These are phyloP conservation scores for Synanthedon myopaeformis DNA, from an alignment of 2,888 invertebrate genomes.

Conservation along the genomic window DNA sequence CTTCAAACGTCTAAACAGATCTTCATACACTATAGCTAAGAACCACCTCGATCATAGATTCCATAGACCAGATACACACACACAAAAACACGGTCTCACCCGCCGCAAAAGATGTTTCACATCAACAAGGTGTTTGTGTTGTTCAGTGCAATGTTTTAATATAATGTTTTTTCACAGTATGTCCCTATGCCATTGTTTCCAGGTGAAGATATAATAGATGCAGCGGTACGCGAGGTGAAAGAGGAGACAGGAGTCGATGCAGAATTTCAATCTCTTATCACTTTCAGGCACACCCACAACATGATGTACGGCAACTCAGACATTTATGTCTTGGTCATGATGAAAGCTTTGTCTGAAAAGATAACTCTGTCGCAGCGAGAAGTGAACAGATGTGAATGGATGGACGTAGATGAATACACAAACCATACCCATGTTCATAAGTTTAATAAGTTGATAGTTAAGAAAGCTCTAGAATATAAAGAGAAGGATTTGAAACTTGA, in stretches of 20 bases:
- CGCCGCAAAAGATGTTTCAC: no score
- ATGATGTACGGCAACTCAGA: conserved; percentile 87
- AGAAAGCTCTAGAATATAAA: conserved; percentile 74
- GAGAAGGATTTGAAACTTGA: conserved; percentile 71
- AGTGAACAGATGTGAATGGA: conserved; percentile 83
- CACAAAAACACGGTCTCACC: no score
- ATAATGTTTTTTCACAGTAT: neutral
- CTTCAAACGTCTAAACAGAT: no score
- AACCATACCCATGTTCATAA: conserved; percentile 78
- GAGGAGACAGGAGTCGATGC: conserved; percentile 90
- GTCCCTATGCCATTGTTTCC: conserved; percentile 12
- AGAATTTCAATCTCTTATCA: conserved; percentile 79
- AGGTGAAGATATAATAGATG: conserved; percentile 86
- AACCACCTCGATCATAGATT: no score
- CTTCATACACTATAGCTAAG: no score
- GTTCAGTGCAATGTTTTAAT: neutral
- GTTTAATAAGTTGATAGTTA: conserved; percentile 75
- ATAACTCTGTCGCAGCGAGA: conserved; percentile 80
- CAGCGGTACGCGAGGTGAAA: conserved; percentile 86
- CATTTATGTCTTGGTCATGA: conserved; percentile 82
- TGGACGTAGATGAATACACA: conserved; percentile 80
- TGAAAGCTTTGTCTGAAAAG: conserved; percentile 74
- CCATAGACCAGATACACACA: no score
- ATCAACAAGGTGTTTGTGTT: no score
- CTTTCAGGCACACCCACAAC: conserved; percentile 82